Base-by-base conservation (phyloP, 1,140 invertebrate genomes). In the Micrasema minimum region DNA sequence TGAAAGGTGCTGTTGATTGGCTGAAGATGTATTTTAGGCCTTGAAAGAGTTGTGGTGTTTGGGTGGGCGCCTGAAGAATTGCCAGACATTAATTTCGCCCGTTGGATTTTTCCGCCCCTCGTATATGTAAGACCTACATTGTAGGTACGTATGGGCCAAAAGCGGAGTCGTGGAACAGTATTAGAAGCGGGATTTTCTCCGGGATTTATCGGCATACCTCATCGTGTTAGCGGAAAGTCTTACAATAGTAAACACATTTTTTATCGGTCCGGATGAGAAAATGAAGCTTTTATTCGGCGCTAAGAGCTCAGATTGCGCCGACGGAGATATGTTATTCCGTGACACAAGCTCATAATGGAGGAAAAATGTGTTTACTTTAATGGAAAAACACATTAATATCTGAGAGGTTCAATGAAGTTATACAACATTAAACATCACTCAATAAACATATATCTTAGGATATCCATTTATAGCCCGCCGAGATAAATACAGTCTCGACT, bases 221-320 rank as follows among this genome's bases (percentile, higher is more conserved):
- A 67, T 72, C 69, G 69, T 71, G 69, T 71, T 66, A 59, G 65
- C 64, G 43, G 65, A 62, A 67, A 72, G 55, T 50, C 71, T 68
- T 72, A 72, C 71, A 67, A 72, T 72, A 59, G 71, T 72, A 72
- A 72, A 72, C 71, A 72, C 71, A 72, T 72, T 72, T 72, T 72
- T 67, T 68, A 72, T 68, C 71, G 57, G 45, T 14, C 22, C 16
- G 43, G 62, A 66, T 59, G 69, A 66, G 69, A 68, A 57, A 72
- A 68, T 72, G 41, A 66, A 66, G 64, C 65, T 72, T 66, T 72
- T 61, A 72, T 66, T 72, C 65, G 62, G 62, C 53, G 62, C 64
- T 68, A 62, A 72, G 53, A 72, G 71, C 71, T 67, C 26, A 41
- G 45, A 72, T 72, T 68, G 71, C 55, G 38, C 55, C 26, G 10